A percentile compares a stretch with the other conserved stretches of the same genome.
Evolutionary conservation across 2,888 invertebrate species (phyloP).

Genomic region (Sussaba pulchella): DNA sequence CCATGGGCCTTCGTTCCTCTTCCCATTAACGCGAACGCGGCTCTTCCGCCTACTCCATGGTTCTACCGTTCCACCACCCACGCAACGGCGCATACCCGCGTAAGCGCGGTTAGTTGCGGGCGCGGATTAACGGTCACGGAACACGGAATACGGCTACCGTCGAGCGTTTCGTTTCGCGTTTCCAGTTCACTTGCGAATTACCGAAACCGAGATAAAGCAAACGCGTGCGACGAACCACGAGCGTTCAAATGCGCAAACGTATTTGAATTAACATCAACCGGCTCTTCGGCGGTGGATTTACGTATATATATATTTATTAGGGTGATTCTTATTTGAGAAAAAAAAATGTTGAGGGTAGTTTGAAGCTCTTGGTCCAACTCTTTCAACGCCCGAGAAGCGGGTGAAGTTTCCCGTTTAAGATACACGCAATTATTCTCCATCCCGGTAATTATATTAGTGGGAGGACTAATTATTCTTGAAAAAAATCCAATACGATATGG

Average conservation of each 20-base stretch:
- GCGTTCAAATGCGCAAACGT: constrained; percentile 49
- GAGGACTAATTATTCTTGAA: too few species aligned
- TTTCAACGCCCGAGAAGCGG: too few species aligned
- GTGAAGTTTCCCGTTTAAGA: too few species aligned
- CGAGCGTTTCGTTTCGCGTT: constrained; percentile 45
- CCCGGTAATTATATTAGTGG: too few species aligned
- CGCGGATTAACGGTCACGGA: constrained; percentile 64
- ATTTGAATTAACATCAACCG: constrained; percentile 67
- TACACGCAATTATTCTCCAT: too few species aligned
- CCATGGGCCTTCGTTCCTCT: constrained; percentile 36
- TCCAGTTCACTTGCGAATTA: constrained; percentile 41
- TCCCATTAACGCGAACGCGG: constrained; percentile 45
- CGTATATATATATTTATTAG: too few species aligned
- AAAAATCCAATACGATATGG: too few species aligned
- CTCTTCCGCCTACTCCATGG: constrained; percentile 19
- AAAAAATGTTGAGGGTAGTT: too few species aligned
- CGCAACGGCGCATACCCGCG: constrained; percentile 33
- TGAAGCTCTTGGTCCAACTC: too few species aligned
- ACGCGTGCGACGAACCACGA: not conserved
- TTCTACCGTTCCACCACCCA: constrained; percentile 28
- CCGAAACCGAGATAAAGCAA: constrained; percentile 32
- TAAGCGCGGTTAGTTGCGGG: constrained; percentile 63
- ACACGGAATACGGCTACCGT: constrained; percentile 19
- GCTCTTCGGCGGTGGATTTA: not conserved
- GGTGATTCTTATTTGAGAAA: too few species aligned